These are phyloP conservation scores for Metellina segmentata DNA, from an alignment of 2,888 invertebrate species.

Conservation along the genomic window DNA sequence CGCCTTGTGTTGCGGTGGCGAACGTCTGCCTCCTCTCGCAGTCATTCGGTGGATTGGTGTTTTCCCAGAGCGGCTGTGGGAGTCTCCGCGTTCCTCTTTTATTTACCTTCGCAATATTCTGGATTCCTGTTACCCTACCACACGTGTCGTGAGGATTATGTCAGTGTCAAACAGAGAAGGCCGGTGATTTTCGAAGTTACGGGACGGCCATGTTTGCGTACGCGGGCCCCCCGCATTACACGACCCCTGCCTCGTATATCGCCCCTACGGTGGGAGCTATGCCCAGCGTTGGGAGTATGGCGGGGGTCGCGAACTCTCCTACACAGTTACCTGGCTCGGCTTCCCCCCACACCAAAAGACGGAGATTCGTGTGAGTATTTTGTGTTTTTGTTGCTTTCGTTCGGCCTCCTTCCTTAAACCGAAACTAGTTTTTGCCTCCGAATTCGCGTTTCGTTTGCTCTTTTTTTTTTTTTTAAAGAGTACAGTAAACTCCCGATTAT, in stretches of 20 bases:
- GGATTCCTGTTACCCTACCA: slow-evolving; percentile 7
- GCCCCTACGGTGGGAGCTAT: slow-evolving; percentile 74
- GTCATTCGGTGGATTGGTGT: slow-evolving; percentile 53
- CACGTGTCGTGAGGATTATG: slow-evolving; percentile 52
- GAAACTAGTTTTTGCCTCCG: too few species aligned
- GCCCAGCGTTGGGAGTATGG: slow-evolving; percentile 71
- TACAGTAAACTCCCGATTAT: too few species aligned
- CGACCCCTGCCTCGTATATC: slow-evolving; percentile 75
- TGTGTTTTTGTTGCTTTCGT: neutral
- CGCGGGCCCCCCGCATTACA: slow-evolving; percentile 77
- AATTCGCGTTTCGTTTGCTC: too few species aligned
- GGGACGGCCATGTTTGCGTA: slow-evolving; percentile 74
- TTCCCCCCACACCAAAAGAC: slow-evolving; percentile 73
- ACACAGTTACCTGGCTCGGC: slow-evolving; percentile 58
- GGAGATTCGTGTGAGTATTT: slow-evolving; percentile 76
- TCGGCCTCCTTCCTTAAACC: too few species aligned
- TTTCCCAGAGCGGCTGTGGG: slow-evolving; percentile 37
- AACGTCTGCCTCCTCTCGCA: slow-evolving; percentile 33
- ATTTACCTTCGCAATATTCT: slow-evolving; percentile 23
- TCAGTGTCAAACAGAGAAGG: neutral
- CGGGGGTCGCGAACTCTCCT: slow-evolving; percentile 67
- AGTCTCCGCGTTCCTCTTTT: slow-evolving; percentile 25
- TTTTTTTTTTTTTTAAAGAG: too few species aligned
- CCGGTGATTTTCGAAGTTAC: neutral
- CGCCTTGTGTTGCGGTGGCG: slow-evolving; percentile 61